These are phyloP conservation scores for Silurus meridionalis DNA, from an alignment of 2,113 vertebrate species.

Conservation along the genomic window DNA sequence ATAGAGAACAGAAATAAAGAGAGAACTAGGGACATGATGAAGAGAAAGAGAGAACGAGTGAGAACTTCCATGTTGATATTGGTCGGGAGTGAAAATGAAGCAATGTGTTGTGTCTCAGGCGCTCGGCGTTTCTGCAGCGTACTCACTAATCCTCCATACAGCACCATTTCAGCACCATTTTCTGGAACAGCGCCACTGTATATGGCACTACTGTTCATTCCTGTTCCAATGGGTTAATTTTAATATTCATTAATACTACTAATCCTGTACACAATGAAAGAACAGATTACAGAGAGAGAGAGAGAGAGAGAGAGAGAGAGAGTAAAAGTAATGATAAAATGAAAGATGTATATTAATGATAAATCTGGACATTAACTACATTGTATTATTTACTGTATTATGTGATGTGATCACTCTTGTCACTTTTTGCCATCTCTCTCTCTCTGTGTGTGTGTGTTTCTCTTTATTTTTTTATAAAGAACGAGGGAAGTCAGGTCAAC, in stretches of 20 bases:
- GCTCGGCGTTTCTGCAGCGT: background rate
- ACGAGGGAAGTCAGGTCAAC: background rate
- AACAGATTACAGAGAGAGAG: background rate
- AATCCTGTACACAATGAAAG: background rate
- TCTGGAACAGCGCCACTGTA: too few species aligned
- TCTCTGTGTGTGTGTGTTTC: too few species aligned
- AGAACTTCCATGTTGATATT: background rate
- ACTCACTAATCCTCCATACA: too few species aligned
- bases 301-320: background rate
- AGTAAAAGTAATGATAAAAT: background rate
- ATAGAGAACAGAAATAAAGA: too few species aligned
- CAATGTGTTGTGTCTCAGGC: background rate
- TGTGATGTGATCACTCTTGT: background rate
- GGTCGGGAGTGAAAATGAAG: background rate
- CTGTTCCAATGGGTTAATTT: background rate
- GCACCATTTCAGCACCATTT: too few species aligned
- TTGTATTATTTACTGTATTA: background rate
- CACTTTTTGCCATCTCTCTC: too few species aligned
- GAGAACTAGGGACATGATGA: background rate
- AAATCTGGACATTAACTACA: background rate
- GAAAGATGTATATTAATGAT: background rate
- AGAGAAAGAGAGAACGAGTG: background rate
- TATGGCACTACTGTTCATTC: too few species aligned
- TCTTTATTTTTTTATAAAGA: background rate
- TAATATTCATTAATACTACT: background rate